These are phyloP conservation scores for Istiophorus platypterus DNA, from an alignment of 2,113 vertebrate species.

Conservation along the genomic window DNA sequence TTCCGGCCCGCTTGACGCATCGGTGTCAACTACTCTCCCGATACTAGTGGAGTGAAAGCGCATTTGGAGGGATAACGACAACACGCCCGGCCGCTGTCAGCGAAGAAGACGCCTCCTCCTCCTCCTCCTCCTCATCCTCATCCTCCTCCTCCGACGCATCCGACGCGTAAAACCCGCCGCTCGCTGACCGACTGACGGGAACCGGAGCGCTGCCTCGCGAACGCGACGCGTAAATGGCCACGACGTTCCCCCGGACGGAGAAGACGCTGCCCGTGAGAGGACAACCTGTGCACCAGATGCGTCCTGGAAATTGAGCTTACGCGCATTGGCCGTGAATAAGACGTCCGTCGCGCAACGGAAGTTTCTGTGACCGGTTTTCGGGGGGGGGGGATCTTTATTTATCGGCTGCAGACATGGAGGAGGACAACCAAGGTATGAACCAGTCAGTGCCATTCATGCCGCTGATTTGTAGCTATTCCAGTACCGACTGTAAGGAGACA, in stretches of 20 bases:
- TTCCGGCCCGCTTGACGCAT: conserved; percentile 11
- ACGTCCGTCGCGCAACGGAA: conserved; percentile 50
- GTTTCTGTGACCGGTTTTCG: conserved; percentile 59
- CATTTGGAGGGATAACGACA: conserved; percentile 58
- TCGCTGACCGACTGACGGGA: conserved; percentile 24
- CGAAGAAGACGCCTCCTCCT: conserved; percentile 28
- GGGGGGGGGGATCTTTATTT: conserved; percentile 27
- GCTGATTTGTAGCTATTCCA: conserved; percentile 6
- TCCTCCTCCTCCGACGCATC: conserved; percentile 8
- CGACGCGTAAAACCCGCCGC: conserved; percentile 4
- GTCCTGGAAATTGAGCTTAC: conserved; percentile 58
- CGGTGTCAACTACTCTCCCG: conserved; percentile 45
- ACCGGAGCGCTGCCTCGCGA: conserved; percentile 10
- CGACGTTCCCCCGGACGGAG: conserved; percentile 36
- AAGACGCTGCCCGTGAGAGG: conserved; percentile 57
- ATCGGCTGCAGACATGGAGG: conserved; percentile 76
- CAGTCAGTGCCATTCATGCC: conserved; percentile 15
- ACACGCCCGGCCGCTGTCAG: conserved; percentile 42
- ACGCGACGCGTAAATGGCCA: conserved; percentile 58
- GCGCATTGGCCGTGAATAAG: conserved; percentile 39
- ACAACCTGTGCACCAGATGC: conserved; percentile 68
- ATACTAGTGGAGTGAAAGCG: conserved; percentile 67
- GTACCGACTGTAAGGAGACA: not conserved
- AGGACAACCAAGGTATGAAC: conserved; percentile 83
- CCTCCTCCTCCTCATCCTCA: conserved; percentile 6